A percentile compares a stretch with the other conserved stretches of the same genome.
Conservation (phyloP, 92 coral and sea anemone species). For the Plumapathes pennacea region DNA sequence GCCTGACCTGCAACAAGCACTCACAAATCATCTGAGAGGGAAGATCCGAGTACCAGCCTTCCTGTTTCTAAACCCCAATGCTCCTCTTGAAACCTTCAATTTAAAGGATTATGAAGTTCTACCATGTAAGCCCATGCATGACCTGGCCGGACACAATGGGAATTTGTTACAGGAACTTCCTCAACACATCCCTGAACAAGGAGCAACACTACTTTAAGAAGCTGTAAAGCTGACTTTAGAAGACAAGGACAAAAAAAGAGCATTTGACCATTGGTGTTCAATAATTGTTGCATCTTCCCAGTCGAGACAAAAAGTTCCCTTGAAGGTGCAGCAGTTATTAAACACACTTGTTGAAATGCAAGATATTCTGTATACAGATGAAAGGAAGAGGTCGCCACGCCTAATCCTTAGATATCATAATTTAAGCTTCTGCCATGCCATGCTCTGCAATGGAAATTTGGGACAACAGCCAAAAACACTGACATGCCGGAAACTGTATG, state of each 20-base stretch:
- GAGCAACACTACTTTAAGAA: neutral
- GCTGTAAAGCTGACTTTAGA: neutral
- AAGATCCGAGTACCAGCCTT: conserved; percentile 1
- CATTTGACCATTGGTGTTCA: conserved; percentile 15
- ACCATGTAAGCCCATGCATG: neutral
- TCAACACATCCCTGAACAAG: neutral
- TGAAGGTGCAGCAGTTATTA: conserved; percentile 15
- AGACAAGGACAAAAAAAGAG: conserved; percentile 7
- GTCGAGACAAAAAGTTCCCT: conserved; percentile 6
- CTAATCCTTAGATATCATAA: conserved; percentile 20
- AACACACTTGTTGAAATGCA: conserved; percentile 41
- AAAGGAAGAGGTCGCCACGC: conserved; percentile 10
- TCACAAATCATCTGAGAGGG: conserved; percentile 1
- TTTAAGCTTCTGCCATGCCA: conserved; percentile 15
- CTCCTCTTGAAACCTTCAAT: neutral
- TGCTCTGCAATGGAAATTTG: conserved; percentile 13
- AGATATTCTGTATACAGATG: conserved; percentile 13
- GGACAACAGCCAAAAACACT: neutral
- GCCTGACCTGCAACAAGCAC: neutral
- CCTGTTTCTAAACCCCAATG: neutral
- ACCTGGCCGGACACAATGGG: neutral
- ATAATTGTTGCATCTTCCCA: conserved; percentile 16
- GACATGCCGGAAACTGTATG: conserved; percentile 20
- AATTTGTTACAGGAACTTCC: conserved; percentile 3
- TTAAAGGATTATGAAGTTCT: neutral